Evolutionary conservation across 64 coral and sea anemone species (phyloP).

Genomic region (Acropora tenuis): DNA sequence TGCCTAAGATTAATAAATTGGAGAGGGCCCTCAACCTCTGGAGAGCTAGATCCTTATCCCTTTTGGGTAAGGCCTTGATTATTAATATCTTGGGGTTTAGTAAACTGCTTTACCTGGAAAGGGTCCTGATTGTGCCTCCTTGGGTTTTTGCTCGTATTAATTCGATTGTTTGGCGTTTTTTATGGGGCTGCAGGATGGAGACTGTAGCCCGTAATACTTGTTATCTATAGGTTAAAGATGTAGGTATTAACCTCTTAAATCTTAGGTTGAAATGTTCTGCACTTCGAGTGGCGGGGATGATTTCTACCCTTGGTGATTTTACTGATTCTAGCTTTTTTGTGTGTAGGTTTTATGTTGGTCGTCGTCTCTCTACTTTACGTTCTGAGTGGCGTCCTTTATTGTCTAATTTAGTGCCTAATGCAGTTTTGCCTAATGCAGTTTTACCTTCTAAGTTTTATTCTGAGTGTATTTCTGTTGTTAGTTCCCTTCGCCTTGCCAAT

Average conservation of each 20-base stretch:
- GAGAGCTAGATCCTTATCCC: not conserved
- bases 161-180: not conserved
- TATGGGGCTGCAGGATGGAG: conserved; percentile 37
- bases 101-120: not conserved
- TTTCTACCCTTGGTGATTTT: not conserved
- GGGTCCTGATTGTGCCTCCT: not conserved
- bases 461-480: too few species aligned
- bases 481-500: not conserved
- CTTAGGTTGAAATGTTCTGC: not conserved
- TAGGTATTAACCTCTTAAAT: not conserved
- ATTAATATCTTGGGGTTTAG: not conserved
- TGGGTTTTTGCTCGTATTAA: not conserved
- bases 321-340: not conserved
- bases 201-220: not conserved
- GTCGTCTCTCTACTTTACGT: not conserved
- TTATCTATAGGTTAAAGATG: not conserved
- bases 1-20: not conserved
- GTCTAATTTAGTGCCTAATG: not conserved
- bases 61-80: not conserved
- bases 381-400: not conserved
- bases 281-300: not conserved
- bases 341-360: not conserved
- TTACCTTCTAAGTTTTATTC: not conserved
- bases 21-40: not conserved
- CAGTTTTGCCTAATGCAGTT: not conserved